Base-by-base conservation (phyloP, 2,113 vertebrate genomes). In the Brachionichthys hirsutus region DNA sequence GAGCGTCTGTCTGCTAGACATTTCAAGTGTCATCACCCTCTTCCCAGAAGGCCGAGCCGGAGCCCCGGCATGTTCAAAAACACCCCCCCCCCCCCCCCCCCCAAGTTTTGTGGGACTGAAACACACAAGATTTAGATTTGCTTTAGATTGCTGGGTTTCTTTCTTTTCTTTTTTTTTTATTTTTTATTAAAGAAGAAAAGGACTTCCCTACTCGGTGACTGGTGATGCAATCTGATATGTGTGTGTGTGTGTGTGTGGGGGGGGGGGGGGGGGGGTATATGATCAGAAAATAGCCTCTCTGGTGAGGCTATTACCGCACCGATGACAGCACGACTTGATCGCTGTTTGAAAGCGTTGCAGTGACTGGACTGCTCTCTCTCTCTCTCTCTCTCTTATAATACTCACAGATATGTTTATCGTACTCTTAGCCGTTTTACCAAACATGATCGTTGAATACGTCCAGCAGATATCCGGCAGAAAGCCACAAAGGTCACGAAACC, bases 221-320 rank as follows among this genome's bases (percentile, higher is more conserved):
- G 62, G 53, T 82, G 80, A 81, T 82, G 80, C 77, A 80, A 65
- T 86, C 78, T 67, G 75, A 82, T 82, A 75, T 78, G 75, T 80
- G 81, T 74, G n/a, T n/a, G n/a, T n/a, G n/a, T n/a, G n/a, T n/a
- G n/a, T n/a, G n/a, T n/a, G n/a, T n/a, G n/a, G n/a, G n/a, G 24
- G 24, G 24, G 24, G 24, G 8, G 24, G 24, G 24, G 73, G 65
- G 67, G 41, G 77, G 66, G 47, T 62, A 52, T 71, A 74, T 79
- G 75, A 75, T 85, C 69, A 78, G 56, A 73, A 60, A 83, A 70
- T 70, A 77, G 77, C 54, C 61, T 82, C 67, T 78, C 59, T 78
- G 70, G 66, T 74, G 77, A 84, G 79, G 80, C 77, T 82, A 76
- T 82, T 78, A 82, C 73, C 61, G 52, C 75, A 62, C 54, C 75